Evolutionary conservation across 1,140 invertebrate species (phyloP).

Genomic region (Rhyzopertha dominica): DNA sequence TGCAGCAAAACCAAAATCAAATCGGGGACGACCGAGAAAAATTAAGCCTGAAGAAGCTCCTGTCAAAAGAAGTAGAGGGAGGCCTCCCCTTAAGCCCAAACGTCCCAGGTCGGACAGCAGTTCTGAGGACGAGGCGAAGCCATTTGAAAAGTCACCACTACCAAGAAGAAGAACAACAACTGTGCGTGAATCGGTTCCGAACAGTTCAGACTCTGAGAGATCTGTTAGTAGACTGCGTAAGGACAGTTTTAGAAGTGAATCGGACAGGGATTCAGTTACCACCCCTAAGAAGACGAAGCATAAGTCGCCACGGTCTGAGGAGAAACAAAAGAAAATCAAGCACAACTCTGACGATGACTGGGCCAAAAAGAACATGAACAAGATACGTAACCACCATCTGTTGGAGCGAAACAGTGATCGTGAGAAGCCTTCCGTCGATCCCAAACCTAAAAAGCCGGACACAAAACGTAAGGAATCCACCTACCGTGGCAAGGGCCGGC

Average conservation of each 20-base stretch:
- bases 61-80: constrained; percentile 36
- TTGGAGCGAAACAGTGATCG: too few relatives aligned
- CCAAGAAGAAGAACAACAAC: constrained; percentile 24
- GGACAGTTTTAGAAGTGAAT: constrained; percentile 10
- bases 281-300: constrained; percentile 12
- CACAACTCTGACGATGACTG: constrained; percentile 36
- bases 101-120: constrained; percentile 30
- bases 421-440: neutral
- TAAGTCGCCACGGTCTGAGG: constrained; percentile 18
- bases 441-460: constrained; percentile 21
- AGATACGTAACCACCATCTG: constrained; percentile 26
- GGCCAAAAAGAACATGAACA: constrained; percentile 31
- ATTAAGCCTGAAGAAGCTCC: constrained; percentile 35
- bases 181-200: constrained; percentile 25
- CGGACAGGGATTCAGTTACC: constrained; percentile 13
- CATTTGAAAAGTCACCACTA: constrained; percentile 27
- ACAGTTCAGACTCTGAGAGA: constrained; percentile 29
- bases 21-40: constrained; percentile 43
- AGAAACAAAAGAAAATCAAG: constrained; percentile 18
- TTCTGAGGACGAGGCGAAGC: constrained; percentile 35
- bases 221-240: neutral
- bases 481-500: constrained; percentile 28
- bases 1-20: constrained; percentile 25
- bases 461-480: constrained; percentile 41
- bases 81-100: constrained; percentile 35